Evolutionary conservation across 2,888 invertebrate genomes (phyloP), one percentile per base, ranked within the genome.

Genomic region (Galerucella nymphaeae): DNA sequence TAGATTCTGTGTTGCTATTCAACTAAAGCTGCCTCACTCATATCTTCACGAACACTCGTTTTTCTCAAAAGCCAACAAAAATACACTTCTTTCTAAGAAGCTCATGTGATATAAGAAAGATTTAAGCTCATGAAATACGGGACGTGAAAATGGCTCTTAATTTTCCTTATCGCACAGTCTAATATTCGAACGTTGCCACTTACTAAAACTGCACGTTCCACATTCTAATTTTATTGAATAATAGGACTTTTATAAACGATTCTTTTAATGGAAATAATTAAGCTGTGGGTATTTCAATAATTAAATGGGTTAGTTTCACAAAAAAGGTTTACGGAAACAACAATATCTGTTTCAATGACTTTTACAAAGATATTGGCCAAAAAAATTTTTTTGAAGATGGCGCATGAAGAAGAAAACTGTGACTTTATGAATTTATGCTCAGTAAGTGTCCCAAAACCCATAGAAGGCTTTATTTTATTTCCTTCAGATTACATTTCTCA

Each of bases 51-150:
- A 79, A 80, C 80, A 80, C 80, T 79, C 80, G 78, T 76, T 78
- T 74, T 75, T 70, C 73, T 75, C 73, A 79, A 76, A 75, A 77
- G 75, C 75, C 79, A 77, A 79, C 77, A 77, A 79, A 79, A 79
- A 78, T 79, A 79, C 72, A 78, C 76, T 73, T 63, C 62, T 76
- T 76, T 66, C 71, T 75, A 74, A 72, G 75, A 76, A 74, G 74
- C 73, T 68, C 77, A 78, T 76, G 75, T 79, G 77, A 77, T 76
- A 77, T 70, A 74, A 75, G 75, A 69, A 77, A 76, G 75, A 75
- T 71, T 76, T 80, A 80, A 80, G 77, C 78, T 76, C 72, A 74
- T 81, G 80, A 81, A 80, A 78, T 80, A 81, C 76, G 78, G 68
- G 74, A 75, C 74, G 75, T 72, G 61, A 66, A 73, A 78, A 77